A percentile compares a stretch with the other conserved stretches of the same genome.
phyloP scores from a whole-genome alignment of 2,888 invertebrate species.

The Andricus quercusramuli region DNA sequence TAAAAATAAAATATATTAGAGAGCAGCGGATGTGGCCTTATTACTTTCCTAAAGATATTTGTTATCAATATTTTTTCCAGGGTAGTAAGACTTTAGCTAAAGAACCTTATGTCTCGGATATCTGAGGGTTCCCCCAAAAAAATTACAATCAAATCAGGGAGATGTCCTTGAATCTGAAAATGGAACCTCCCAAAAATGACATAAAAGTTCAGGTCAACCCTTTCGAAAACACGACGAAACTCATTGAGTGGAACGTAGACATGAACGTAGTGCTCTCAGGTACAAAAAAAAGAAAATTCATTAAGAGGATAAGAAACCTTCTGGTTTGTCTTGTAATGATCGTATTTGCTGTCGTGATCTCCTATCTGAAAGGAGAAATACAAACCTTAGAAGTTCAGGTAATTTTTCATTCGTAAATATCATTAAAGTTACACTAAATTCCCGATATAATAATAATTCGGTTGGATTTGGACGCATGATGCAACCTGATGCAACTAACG shows the following conservation, averaged over 20 bases:
- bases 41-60: neutral
- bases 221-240: slow-evolving; percentile 57
- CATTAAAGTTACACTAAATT: no score
- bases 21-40: neutral
- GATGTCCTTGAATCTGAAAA: slow-evolving; percentile 59
- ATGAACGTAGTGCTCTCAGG: slow-evolving; percentile 69
- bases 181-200: slow-evolving; percentile 56
- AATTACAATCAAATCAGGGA: slow-evolving; percentile 23
- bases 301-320: slow-evolving; percentile 62
- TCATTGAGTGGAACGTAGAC: slow-evolving; percentile 72
- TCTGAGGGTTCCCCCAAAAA: neutral
- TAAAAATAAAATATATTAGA: neutral
- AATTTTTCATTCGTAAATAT: slow-evolving; percentile 38
- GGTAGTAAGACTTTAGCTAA: neutral
- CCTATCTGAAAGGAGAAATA: slow-evolving; percentile 64
- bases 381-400: slow-evolving; percentile 67
- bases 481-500: no score
- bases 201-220: slow-evolving; percentile 60
- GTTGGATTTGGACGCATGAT: no score
- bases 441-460: no score
- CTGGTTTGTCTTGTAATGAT: slow-evolving; percentile 59
- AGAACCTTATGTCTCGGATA: slow-evolving; percentile 12
- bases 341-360: slow-evolving; percentile 59
- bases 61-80: slow-evolving; percentile 3
- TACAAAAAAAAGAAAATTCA: slow-evolving; percentile 63